Conservation (phyloP, 1,140 invertebrate species). For the Scaptomyza montana region DNA sequence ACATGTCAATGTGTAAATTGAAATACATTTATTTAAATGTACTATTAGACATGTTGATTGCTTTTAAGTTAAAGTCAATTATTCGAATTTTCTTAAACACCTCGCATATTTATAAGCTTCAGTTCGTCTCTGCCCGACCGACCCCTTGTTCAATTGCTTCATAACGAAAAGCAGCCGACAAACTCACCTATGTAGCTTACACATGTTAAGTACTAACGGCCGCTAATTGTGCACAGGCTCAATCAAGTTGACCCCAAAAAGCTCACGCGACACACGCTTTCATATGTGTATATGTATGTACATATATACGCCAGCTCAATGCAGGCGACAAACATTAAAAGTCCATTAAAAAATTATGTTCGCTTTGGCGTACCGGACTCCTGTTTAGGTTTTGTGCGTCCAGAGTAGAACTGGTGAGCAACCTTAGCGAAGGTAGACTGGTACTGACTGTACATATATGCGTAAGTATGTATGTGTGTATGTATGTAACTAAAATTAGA, state of each 20-base stretch:
- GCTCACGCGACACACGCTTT: conserved; percentile 28
- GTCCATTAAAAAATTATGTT: conserved; percentile 80
- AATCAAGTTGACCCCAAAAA: conserved; percentile 58
- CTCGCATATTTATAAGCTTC: neutral
- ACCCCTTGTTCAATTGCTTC: conserved; percentile 11
- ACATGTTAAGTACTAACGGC: conserved; percentile 61
- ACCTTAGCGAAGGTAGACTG: conserved; percentile 41
- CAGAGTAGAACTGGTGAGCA: conserved; percentile 29
- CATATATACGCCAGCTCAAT: conserved; percentile 19
- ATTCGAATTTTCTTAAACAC: neutral
- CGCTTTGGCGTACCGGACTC: conserved; percentile 45
- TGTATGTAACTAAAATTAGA: conserved; percentile 54
- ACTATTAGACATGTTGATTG: too few relatives aligned
- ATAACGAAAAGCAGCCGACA: conserved; percentile 29
- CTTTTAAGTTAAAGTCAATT: neutral
- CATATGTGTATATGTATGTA: conserved; percentile 25
- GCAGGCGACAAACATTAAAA: conserved; percentile 77
- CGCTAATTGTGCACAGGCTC: conserved; percentile 64
- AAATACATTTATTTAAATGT: too few relatives aligned
- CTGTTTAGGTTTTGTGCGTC: conserved; percentile 57
- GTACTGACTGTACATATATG: conserved; percentile 10
- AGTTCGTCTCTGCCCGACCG: too few relatives aligned
- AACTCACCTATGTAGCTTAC: conserved; percentile 62
- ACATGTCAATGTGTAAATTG: too few relatives aligned
- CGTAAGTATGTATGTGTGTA: conserved; percentile 20